Evolutionary conservation across 2,888 invertebrate genomes (phyloP).

Genomic region (Perizoma flavofasciatum): DNA sequence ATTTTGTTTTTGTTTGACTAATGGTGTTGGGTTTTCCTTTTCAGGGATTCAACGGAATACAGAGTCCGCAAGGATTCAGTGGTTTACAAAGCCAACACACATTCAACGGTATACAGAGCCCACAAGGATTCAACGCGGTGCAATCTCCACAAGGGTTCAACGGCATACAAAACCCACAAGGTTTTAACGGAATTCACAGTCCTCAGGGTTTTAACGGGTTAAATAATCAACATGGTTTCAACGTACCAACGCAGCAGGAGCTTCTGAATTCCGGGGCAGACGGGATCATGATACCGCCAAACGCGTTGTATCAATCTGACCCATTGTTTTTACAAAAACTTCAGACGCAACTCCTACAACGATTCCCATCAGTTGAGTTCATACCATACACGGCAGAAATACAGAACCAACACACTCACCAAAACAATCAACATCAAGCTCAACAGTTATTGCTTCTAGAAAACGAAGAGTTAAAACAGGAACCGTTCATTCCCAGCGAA

Average conservation of each 20-base stretch:
- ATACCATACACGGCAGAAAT: constrained; percentile 69
- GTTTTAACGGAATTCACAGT: constrained; percentile 19
- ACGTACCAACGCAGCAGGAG: constrained; percentile 63
- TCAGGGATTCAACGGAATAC: constrained; percentile 24
- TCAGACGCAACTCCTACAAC: constrained; percentile 67
- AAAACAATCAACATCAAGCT: constrained; percentile 38
- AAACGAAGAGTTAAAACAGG: constrained; percentile 62
- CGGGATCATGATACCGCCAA: constrained; percentile 67
- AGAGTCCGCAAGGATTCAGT: constrained; percentile 17
- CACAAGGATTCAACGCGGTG: constrained; percentile 11
- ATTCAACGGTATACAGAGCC: constrained; percentile 13
- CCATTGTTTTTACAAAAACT: constrained; percentile 75
- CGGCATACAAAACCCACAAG: constrained; percentile 24
- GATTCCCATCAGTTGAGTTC: constrained; percentile 71
- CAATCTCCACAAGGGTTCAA: constrained; percentile 19
- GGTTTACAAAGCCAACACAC: constrained; percentile 7
- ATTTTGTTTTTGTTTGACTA: too few species aligned
- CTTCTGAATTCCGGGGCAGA: constrained; percentile 63
- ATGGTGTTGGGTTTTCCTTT: not conserved
- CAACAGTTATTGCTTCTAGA: constrained; percentile 58
- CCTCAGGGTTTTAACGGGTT: constrained; percentile 47
- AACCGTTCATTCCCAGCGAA: constrained; percentile 54
- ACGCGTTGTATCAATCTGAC: constrained; percentile 80
- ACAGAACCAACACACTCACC: constrained; percentile 44
- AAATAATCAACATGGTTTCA: constrained; percentile 41